A percentile compares a stretch with the other conserved stretches of the same genome.
Conservation (phyloP, 2,888 invertebrate species). For the Tetrapedia diversipes region DNA sequence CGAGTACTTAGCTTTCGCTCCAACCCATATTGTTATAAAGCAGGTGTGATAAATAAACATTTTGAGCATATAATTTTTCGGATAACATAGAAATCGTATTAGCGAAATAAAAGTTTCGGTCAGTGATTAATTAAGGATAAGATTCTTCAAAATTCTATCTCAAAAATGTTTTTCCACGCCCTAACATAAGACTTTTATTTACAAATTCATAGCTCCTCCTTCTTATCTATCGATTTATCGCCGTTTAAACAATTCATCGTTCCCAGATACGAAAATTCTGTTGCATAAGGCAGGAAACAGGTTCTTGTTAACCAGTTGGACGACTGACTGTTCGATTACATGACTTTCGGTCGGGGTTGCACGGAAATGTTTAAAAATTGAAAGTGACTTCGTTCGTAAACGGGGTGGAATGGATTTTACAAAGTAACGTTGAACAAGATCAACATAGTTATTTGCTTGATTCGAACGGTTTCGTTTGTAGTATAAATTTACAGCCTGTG, state of each 20-base stretch:
- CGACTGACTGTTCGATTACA: slow-evolving; percentile 45
- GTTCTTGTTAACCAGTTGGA: neutral
- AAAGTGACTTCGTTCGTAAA: slow-evolving; percentile 33
- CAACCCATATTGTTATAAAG: too few relatives aligned
- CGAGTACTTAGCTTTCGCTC: too few relatives aligned
- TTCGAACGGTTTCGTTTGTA: slow-evolving; percentile 41
- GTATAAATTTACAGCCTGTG: too few relatives aligned
- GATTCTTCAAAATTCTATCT: too few relatives aligned
- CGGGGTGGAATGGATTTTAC: slow-evolving; percentile 34
- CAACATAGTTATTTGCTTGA: slow-evolving; percentile 48
- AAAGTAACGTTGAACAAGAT: slow-evolving; percentile 41
- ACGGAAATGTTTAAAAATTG: slow-evolving; percentile 23
- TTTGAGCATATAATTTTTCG: too few relatives aligned
- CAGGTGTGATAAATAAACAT: too few relatives aligned
- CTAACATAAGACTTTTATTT: too few relatives aligned
- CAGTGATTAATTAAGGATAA: too few relatives aligned
- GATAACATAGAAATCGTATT: too few relatives aligned
- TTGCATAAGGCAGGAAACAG: slow-evolving; percentile 24
- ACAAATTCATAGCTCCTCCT: too few relatives aligned
- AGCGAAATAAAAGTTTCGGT: too few relatives aligned
- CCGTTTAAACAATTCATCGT: slow-evolving; percentile 16
- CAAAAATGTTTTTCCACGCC: too few relatives aligned
- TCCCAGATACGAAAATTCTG: slow-evolving; percentile 10
- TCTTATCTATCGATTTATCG: neutral
- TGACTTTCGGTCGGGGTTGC: slow-evolving; percentile 6